A percentile compares a stretch with the other conserved stretches of the same genome.
These are phyloP conservation scores for Ladona fulva DNA, from an alignment of 1,140 invertebrate genomes.

Conservation along the genomic window DNA sequence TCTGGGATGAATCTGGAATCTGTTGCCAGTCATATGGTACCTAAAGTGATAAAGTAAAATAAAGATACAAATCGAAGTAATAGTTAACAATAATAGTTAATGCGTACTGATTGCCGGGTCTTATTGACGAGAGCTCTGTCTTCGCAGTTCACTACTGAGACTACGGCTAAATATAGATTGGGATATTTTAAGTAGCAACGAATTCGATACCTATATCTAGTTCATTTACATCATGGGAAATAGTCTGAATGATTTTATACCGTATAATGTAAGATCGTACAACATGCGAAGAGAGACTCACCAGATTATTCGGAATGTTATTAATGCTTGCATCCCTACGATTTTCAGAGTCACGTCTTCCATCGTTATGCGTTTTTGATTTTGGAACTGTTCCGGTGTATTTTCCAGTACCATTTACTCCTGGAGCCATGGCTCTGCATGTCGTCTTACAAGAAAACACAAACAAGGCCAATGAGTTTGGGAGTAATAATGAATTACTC, in stretches of 20 bases:
- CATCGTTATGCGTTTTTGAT: slow-evolving; percentile 6
- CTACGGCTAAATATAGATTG: background rate
- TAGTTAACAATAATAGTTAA: background rate
- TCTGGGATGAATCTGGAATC: background rate
- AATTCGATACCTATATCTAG: background rate
- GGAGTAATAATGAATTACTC: too few species aligned
- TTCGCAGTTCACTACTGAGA: background rate
- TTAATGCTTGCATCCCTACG: background rate
- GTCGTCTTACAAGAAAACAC: too few species aligned
- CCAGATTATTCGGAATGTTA: slow-evolving; percentile 3
- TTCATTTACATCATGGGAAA: background rate
- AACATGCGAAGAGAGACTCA: background rate
- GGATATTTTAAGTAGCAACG: background rate
- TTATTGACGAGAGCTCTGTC: background rate
- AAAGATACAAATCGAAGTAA: background rate
- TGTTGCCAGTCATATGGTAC: background rate
- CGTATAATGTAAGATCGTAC: background rate
- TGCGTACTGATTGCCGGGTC: background rate
- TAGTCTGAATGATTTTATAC: background rate
- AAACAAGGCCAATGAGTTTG: too few species aligned
- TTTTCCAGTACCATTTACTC: slow-evolving; percentile 1
- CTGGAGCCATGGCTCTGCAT: background rate
- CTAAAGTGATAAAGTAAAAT: background rate
- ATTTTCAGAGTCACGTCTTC: background rate
- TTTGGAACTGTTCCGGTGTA: slow-evolving; percentile 7